phyloP scores from a whole-genome alignment of 2,888 invertebrate genomes.

The Choreutis nemorana region DNA sequence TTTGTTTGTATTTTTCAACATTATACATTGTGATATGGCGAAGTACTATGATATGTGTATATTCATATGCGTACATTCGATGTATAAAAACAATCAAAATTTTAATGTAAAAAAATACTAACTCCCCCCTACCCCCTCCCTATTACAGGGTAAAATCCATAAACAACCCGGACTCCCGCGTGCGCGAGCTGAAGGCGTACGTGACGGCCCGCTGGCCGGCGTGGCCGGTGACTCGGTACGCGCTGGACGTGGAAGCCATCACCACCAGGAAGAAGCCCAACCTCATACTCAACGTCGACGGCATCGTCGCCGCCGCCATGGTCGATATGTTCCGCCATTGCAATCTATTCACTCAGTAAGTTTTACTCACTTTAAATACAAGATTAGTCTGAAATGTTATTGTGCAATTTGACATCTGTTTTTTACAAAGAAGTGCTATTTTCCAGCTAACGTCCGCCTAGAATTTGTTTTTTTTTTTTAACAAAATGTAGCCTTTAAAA shows the following conservation, averaged over 20 bases:
- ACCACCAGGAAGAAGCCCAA: constrained; percentile 99
- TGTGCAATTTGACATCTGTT: too few species aligned
- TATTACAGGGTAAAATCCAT: constrained; percentile 77
- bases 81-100: too few species aligned
- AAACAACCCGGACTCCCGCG: constrained; percentile 98
- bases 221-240: constrained; percentile 94
- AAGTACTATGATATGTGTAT: too few species aligned
- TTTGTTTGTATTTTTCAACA: too few species aligned
- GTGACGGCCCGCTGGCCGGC: constrained; percentile 93
- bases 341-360: constrained; percentile 90
- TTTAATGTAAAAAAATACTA: background rate
- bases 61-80: too few species aligned
- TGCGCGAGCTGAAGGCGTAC: constrained; percentile 95
- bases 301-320: constrained; percentile 96
- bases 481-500: too few species aligned
- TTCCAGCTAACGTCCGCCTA: too few species aligned
- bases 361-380: too few species aligned
- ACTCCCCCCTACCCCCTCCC: background rate
- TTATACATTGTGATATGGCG: too few species aligned
- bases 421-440: too few species aligned
- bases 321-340: constrained; percentile 95
- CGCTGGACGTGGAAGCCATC: constrained; percentile 97
- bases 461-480: too few species aligned
- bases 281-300: constrained; percentile 98
- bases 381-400: too few species aligned